Evolutionary conservation across 1,140 invertebrate species (phyloP), one percentile per base, ranked within the genome.

Genomic region (Hyphantria cunea): DNA sequence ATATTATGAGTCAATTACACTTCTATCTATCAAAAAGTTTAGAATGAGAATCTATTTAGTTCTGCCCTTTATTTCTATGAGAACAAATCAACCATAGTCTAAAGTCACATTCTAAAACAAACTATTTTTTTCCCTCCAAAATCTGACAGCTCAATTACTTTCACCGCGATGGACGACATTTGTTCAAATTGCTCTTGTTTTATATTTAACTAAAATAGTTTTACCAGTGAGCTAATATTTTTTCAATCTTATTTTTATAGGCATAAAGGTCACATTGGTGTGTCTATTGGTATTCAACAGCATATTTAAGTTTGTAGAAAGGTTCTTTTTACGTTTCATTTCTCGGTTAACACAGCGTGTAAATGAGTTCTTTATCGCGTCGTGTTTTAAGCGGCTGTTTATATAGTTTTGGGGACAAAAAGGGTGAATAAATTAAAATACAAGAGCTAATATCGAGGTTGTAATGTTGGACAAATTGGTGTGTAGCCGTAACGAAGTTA

Each of bases 331-430:
- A 76, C 78, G 74, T 80, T 70, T 78, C 79, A 86, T 88, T 88
- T 83, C 79, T 73, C 68, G 79, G 78, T 78, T 88, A 90, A 90
- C 83, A 78, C 70, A 70, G 74, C 85, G 85, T 90, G 76, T 86
- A 90, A 90, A 90, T 90, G 82, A 87, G 85, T 90, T 88, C 87
- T 87, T 90, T 90, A 87, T 86, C 80, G 78, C 69, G 70, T 75
- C 75, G 75, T 78, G 80, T 84, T 89, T 88, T 79, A 82, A 88
- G 76, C 74, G 65, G 64, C 68, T 63, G 78, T 86, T 84, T 84
- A 75, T 82, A 56, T 48, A 58, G 55, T 58, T 68, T 80, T 80
- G 55, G 63, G 67, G 59, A 54, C 44, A 52, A 58, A 8, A 25
- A 73, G 85, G 85, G 84, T 88, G 85, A 81, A 90, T 90, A 84